Evolutionary conservation across 2,113 vertebrate species (phyloP).

Genomic region (Lycaon pictus): DNA sequence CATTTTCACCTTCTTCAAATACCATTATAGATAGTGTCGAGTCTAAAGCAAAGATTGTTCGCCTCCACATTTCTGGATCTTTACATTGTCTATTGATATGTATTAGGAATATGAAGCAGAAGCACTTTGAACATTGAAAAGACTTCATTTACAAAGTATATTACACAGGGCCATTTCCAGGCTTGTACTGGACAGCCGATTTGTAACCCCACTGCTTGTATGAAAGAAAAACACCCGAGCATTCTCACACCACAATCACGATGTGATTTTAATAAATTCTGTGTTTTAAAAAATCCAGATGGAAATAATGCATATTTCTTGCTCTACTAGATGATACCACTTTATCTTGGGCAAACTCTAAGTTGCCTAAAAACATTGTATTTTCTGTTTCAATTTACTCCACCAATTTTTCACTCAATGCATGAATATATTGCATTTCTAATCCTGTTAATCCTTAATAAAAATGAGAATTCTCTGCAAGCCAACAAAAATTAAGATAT

Average conservation of each 20-base stretch:
- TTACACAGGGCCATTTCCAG: slow-evolving; percentile 66
- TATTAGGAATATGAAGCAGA: slow-evolving; percentile 58
- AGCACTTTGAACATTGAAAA: slow-evolving; percentile 60
- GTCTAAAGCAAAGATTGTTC: slow-evolving; percentile 70
- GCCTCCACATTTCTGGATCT: slow-evolving; percentile 58
- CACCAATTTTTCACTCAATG: not conserved
- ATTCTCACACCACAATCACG: not conserved
- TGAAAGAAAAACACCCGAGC: slow-evolving; percentile 48
- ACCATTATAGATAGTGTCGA: slow-evolving; percentile 71
- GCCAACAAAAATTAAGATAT: slow-evolving; percentile 46
- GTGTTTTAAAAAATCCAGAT: slow-evolving; percentile 50
- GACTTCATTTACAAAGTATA: slow-evolving; percentile 76
- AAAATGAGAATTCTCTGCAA: not conserved
- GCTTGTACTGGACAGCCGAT: not conserved
- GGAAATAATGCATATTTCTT: slow-evolving; percentile 37
- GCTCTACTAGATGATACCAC: not conserved
- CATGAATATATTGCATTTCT: slow-evolving; percentile 27
- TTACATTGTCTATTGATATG: slow-evolving; percentile 13
- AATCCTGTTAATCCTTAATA: not conserved
- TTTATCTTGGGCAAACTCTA: slow-evolving; percentile 33
- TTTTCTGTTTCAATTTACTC: slow-evolving; percentile 26
- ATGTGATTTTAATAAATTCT: slow-evolving; percentile 20
- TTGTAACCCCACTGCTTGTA: slow-evolving; percentile 45
- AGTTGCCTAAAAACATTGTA: not conserved
- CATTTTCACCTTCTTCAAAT: slow-evolving; percentile 77